phyloP scores from a whole-genome alignment of 2,888 invertebrate genomes.

The Papilio elwesi region DNA sequence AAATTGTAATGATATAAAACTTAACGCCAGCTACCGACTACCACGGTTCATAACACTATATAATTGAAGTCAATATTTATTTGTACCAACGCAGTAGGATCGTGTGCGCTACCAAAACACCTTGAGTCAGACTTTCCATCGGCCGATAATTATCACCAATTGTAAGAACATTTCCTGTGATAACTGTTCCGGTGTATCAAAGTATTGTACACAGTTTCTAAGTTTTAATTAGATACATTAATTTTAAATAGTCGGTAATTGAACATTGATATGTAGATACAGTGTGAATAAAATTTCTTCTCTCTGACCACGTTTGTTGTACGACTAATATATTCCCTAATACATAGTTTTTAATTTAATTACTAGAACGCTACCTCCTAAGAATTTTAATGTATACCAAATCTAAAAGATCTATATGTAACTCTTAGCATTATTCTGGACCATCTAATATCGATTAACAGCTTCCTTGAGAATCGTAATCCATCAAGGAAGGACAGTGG shows the following conservation, averaged over 20 bases:
- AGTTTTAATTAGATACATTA: slow-evolving; percentile 6
- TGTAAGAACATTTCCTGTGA: slow-evolving; percentile 15
- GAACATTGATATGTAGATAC: not conserved
- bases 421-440: too few species aligned
- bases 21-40: too few species aligned
- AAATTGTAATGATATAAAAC: too few species aligned
- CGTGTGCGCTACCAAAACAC: not conserved
- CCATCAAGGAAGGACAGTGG: too few species aligned
- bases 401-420: too few species aligned
- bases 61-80: slow-evolving; percentile 6
- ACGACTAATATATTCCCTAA: too few species aligned
- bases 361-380: too few species aligned
- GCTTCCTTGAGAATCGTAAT: too few species aligned
- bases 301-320: too few species aligned
- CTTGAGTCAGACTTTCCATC: slow-evolving; percentile 18
- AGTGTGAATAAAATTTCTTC: not conserved
- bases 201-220: not conserved
- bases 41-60: not conserved
- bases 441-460: too few species aligned
- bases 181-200: not conserved
- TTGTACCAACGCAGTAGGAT: not conserved
- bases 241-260: not conserved
- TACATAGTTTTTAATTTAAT: too few species aligned
- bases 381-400: too few species aligned
- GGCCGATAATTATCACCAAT: slow-evolving; percentile 7